Base-by-base conservation (phyloP, 2,113 vertebrate genomes). In the Gallinago media region DNA sequence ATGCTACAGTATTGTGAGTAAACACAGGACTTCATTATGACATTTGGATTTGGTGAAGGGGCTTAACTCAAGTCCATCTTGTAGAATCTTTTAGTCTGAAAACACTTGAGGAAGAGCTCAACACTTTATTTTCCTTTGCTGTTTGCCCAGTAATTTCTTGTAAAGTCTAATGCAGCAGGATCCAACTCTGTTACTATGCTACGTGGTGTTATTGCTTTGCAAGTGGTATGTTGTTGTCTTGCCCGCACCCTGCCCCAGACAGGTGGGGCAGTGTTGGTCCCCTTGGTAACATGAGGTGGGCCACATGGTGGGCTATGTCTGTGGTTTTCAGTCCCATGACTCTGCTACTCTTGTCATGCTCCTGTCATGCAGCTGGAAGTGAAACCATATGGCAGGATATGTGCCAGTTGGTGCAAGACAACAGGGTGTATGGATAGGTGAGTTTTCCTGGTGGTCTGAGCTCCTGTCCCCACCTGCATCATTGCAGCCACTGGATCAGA, bases 161-260 rank as follows among this genome's bases (percentile, higher is more conserved):
- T 12, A 25, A 83, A 58, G 15, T 29, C 16, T 34, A 26, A 2
- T 12, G 4, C 50, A 67, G 9, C 23, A 70, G n/a, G 11, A 66
- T 74, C 42, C 20, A 87, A 12, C 3, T 5, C 31, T 77, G 6
- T 55, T 77, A 40, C 23, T 38, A 3, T 8, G 3, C 4, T 67
- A 15, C 8, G 17, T 72, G 2, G 0, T 0, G 0, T 63, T 58
- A 63, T 7, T 84, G 18, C 7, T 10, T 65, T 21, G 19, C 40
- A 75, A 7, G 8, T 40, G 31, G 9, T 40, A 34, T 3, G 4
- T n/a, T 1, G 1, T 15, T 11, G 5, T 26, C 4, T 66, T 71
- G 36, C 38, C 42, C 61, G 46, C 8, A 52, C 5, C 4, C 17
- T 6, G 3, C 5, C 19, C 11, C 8, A 44, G 29, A 20, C 0